These are phyloP conservation scores for Gastrophysa polygoni DNA, from an alignment of 2,888 invertebrate species.

Conservation along the genomic window DNA sequence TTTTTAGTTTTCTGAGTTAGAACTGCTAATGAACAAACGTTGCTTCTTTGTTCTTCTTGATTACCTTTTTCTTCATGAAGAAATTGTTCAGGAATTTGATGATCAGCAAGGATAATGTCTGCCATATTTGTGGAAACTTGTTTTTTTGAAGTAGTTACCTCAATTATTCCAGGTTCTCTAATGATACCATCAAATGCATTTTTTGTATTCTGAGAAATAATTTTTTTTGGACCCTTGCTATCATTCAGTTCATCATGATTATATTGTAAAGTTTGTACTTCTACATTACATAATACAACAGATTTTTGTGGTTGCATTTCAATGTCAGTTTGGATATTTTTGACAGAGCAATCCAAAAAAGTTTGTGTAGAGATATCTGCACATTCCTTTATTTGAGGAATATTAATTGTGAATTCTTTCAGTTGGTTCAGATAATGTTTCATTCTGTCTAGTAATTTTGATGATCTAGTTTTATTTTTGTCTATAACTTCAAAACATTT, in stretches of 20 bases:
- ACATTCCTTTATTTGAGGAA: not conserved
- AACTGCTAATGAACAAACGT: not conserved
- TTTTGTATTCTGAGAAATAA: too few species aligned
- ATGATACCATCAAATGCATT: too few species aligned
- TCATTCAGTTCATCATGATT: too few species aligned
- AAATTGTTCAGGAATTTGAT: not conserved
- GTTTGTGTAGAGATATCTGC: not conserved
- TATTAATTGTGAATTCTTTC: not conserved
- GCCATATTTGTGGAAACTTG: too few species aligned
- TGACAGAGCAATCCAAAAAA: not conserved
- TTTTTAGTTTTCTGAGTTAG: slow-evolving; percentile 7
- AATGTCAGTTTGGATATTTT: not conserved
- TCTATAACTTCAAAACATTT: slow-evolving; percentile 4
- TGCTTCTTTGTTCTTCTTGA: not conserved
- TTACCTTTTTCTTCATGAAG: not conserved
- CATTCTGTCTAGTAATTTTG: not conserved
- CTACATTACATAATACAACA: not conserved
- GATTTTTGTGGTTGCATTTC: not conserved
- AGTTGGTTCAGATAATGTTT: not conserved
- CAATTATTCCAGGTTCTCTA: too few species aligned
- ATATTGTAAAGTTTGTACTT: not conserved
- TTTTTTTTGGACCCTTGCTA: too few species aligned
- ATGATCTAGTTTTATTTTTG: not conserved
- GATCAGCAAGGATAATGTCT: not conserved
- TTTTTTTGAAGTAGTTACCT: too few species aligned